phyloP scores from a whole-genome alignment of 1,140 invertebrate species.

The Metopolophium dirhodum region DNA sequence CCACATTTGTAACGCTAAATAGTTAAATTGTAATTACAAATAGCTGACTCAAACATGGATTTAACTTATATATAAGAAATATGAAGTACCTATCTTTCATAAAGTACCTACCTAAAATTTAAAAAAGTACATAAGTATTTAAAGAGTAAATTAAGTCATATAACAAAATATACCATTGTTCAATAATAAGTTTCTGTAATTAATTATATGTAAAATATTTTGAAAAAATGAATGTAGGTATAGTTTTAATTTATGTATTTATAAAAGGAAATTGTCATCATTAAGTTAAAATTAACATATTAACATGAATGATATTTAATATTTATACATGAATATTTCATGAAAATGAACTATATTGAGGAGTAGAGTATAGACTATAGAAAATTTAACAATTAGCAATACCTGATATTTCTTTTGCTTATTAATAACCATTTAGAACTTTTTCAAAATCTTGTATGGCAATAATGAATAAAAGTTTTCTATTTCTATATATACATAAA shows the following conservation, averaged over 20 bases:
- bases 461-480: not conserved
- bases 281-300: not conserved
- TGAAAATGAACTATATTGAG: not conserved
- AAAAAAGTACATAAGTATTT: not conserved
- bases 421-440: not conserved
- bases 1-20: slow-evolving; percentile 24
- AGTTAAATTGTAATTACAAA: not conserved
- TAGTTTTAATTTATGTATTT: not conserved
- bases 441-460: not conserved
- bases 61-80: not conserved
- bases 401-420: too few relatives aligned
- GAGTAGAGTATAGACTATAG: not conserved
- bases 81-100: not conserved
- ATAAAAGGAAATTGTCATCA: not conserved
- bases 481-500: too few relatives aligned
- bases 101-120: not conserved
- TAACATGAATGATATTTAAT: not conserved
- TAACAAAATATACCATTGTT: not conserved
- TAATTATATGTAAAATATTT: not conserved
- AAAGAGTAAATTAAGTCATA: not conserved
- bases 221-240: not conserved
- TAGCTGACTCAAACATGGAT: not conserved
- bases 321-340: not conserved
- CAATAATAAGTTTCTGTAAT: not conserved
- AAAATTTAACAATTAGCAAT: not conserved